Evolutionary conservation across 2,113 vertebrate species (phyloP).

Genomic region (Triplophysa tibetana): DNA sequence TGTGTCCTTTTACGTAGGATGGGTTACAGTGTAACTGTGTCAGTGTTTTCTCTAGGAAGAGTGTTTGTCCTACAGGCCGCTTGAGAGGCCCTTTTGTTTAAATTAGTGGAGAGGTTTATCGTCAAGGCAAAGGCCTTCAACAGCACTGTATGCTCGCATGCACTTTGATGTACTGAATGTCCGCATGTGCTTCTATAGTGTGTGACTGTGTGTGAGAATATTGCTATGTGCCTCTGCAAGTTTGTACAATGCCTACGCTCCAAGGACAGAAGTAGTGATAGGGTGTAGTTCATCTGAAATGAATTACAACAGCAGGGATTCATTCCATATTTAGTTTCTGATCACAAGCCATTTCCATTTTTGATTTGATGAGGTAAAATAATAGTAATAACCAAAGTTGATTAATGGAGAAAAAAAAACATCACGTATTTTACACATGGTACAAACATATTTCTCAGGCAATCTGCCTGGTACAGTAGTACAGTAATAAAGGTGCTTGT

Average conservation of each 20-base stretch:
- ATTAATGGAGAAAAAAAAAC: too few species aligned
- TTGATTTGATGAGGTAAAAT: too few species aligned
- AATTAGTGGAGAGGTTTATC: slow-evolving; percentile 71
- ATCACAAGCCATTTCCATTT: not conserved
- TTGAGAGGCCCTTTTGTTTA: slow-evolving; percentile 78
- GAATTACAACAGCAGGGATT: too few species aligned
- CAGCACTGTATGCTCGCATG: slow-evolving; percentile 60
- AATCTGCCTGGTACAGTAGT: too few species aligned
- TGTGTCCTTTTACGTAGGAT: slow-evolving; percentile 56
- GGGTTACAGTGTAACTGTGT: slow-evolving; percentile 77
- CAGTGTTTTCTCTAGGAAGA: slow-evolving; percentile 77
- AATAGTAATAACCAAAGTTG: too few species aligned
- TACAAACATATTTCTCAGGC: too few species aligned
- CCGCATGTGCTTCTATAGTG: not conserved
- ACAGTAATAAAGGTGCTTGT: too few species aligned
- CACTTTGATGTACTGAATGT: not conserved
- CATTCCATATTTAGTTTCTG: not conserved
- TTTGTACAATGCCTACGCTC: slow-evolving; percentile 20
- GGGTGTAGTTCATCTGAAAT: slow-evolving; percentile 26
- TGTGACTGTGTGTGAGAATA: slow-evolving; percentile 22
- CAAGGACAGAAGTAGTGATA: not conserved
- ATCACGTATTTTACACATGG: too few species aligned
- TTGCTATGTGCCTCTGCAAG: slow-evolving; percentile 1
- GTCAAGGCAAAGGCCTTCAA: slow-evolving; percentile 68
- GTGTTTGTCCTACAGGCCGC: slow-evolving; percentile 75